A percentile compares a stretch with the other conserved stretches of the same genome.
phyloP scores from a whole-genome alignment of 1,140 invertebrate species.

The Bombyx mori region DNA sequence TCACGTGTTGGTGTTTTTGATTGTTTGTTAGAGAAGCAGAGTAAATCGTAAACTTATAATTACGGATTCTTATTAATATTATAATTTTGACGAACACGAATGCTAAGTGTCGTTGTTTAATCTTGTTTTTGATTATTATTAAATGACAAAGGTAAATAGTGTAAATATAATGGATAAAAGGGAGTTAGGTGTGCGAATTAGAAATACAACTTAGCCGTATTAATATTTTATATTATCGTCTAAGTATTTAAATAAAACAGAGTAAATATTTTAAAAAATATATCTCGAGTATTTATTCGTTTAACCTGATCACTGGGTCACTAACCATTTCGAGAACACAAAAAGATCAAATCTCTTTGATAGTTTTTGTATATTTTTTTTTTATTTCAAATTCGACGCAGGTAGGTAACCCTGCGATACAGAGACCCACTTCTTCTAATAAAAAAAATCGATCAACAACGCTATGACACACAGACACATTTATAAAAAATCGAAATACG shows the following conservation, averaged over 20 bases:
- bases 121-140: not conserved
- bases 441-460: conserved; percentile 3
- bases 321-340: conserved; percentile 4
- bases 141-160: not conserved
- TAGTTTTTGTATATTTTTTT: conserved; percentile 4
- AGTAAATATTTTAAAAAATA: conserved; percentile 56
- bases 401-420: conserved; percentile 1
- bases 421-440: not conserved
- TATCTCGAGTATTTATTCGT: conserved; percentile 42
- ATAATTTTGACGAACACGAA: no score
- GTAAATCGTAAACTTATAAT: no score
- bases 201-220: conserved; percentile 60
- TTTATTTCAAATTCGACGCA: not conserved
- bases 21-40: no score
- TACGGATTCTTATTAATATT: no score
- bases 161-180: conserved; percentile 2
- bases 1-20: no score
- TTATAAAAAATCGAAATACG: not conserved
- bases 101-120: not conserved
- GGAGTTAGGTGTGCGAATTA: conserved; percentile 18
- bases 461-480: conserved; percentile 3
- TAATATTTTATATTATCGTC: conserved; percentile 63
- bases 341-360: conserved; percentile 2
- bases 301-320: conserved; percentile 36
- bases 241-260: conserved; percentile 68